phyloP scores from a whole-genome alignment of 1,140 invertebrate species.

The Patella vulgata region DNA sequence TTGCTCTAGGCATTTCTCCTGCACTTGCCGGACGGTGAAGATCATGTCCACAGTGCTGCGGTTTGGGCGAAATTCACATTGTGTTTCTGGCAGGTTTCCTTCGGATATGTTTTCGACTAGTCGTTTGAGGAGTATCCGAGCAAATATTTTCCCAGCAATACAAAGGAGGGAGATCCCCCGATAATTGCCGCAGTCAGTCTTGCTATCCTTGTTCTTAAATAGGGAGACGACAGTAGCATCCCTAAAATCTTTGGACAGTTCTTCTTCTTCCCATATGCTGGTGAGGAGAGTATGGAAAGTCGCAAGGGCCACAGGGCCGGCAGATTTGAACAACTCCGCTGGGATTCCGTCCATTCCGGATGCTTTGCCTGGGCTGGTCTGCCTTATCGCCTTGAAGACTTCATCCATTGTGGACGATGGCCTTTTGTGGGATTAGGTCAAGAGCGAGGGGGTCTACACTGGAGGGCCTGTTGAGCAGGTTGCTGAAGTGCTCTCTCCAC shows the following conservation, averaged over 20 bases:
- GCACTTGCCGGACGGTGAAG: too few relatives aligned
- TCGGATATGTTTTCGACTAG: too few relatives aligned
- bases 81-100: background rate
- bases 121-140: too few relatives aligned
- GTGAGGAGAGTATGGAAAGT: conserved; percentile 2
- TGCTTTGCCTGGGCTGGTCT: background rate
- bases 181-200: conserved; percentile 27
- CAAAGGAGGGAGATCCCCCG: conserved; percentile 27
- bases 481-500: background rate
- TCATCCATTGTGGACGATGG: background rate
- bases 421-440: background rate
- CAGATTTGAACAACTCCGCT: conserved; percentile 13
- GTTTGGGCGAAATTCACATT: too few relatives aligned
- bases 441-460: background rate
- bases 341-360: conserved; percentile 19
- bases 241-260: conserved; percentile 21
- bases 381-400: background rate
- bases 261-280: conserved; percentile 17
- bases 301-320: background rate
- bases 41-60: conserved; percentile 7
- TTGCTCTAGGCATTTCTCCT: too few relatives aligned
- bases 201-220: conserved; percentile 27
- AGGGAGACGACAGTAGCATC: conserved; percentile 25
- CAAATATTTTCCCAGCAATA: conserved; percentile 11
- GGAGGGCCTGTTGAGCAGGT: background rate